These are phyloP conservation scores for Brachymystax lenok DNA, from an alignment of 2,797 vertebrate species.

Conservation along the genomic window DNA sequence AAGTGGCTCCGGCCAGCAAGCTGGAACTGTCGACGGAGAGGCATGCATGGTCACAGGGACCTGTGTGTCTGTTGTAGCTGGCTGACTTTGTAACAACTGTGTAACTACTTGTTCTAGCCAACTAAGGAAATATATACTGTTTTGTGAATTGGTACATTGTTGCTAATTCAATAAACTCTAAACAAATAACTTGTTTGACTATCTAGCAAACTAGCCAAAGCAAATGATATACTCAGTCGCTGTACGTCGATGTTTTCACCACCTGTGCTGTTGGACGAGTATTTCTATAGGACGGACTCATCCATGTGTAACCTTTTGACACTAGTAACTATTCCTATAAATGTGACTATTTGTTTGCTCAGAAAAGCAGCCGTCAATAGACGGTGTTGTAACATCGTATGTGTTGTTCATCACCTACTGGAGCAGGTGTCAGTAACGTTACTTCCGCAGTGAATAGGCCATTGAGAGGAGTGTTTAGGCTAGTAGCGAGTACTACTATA, in stretches of 20 bases:
- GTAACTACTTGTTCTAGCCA: neutral
- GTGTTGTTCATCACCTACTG: conserved; percentile 14
- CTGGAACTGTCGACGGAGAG: neutral
- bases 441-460: conserved; percentile 23
- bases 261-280: too few species aligned
- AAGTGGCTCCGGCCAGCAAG: neutral
- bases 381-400: neutral
- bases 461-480: neutral
- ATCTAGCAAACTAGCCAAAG: neutral
- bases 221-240: neutral
- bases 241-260: neutral
- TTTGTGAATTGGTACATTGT: neutral
- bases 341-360: neutral
- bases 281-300: neutral
- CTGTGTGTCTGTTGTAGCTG: neutral
- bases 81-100: neutral
- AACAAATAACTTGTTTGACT: neutral
- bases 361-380: neutral
- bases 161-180: neutral
- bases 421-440: conserved; percentile 34
- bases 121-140: neutral
- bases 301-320: neutral
- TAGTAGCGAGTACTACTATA: too few species aligned
- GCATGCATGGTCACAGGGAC: neutral
- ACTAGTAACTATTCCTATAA: neutral